A percentile compares a stretch with the other conserved stretches of the same genome.
Evolutionary conservation across 2,113 vertebrate genomes (phyloP).

Genomic region (Microcebus griseorufus): DNA sequence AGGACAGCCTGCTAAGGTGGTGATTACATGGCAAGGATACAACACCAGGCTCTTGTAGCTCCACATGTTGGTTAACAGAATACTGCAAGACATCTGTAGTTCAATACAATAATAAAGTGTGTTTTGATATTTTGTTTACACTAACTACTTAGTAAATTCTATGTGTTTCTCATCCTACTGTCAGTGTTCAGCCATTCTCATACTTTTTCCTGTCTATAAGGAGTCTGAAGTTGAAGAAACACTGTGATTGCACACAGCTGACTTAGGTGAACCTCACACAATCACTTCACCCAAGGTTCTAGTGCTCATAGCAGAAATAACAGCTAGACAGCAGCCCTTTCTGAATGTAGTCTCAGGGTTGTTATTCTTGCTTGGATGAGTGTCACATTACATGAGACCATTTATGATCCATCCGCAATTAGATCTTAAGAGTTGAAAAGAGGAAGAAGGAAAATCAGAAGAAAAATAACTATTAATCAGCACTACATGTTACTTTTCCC

Average conservation of each 20-base stretch:
- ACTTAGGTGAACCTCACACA: neutral
- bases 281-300: neutral
- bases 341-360: fast-evolving
- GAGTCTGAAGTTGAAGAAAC: neutral
- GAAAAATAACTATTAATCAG: neutral
- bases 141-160: neutral
- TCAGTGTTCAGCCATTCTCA: neutral
- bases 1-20: neutral
- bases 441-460: neutral
- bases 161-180: neutral
- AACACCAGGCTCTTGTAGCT: neutral
- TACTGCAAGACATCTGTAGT: neutral
- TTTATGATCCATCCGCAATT: neutral
- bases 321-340: neutral
- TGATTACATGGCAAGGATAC: neutral
- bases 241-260: neutral
- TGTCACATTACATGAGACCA: fast-evolving
- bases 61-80: neutral
- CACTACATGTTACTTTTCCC: neutral
- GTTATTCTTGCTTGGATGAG: neutral
- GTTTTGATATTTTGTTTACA: neutral
- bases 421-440: neutral
- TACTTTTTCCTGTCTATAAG: neutral
- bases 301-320: neutral
- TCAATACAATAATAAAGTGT: neutral